Percentiles rank a stretch among this genome's conserved stretches.
Evolutionary conservation across 2,888 invertebrate genomes (phyloP).

Genomic region (Drosophila meridionalis): DNA sequence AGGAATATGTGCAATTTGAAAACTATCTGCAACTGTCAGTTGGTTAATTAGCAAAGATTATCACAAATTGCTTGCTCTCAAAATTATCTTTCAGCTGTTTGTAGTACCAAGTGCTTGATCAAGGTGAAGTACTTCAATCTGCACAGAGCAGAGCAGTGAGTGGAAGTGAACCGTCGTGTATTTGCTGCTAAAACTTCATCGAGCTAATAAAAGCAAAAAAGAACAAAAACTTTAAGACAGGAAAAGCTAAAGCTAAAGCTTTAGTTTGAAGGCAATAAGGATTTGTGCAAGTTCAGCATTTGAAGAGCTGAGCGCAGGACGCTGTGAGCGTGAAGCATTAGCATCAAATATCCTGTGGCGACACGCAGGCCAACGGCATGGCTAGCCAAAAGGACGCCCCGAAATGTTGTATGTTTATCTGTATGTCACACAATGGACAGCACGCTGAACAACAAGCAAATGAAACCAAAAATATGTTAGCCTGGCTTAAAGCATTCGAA

Average conservation of each 20-base stretch:
- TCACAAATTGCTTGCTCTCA: background rate
- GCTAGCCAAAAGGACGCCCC: constrained; percentile 46
- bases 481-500: constrained; percentile 10
- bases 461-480: constrained; percentile 5
- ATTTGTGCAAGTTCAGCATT: constrained; percentile 72
- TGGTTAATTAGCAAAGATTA: background rate
- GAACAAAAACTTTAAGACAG: constrained; percentile 11
- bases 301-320: constrained; percentile 27
- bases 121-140: constrained; percentile 9
- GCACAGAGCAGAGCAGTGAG: background rate
- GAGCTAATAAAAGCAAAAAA: constrained; percentile 25
- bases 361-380: constrained; percentile 39
- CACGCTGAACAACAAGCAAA: constrained; percentile 12
- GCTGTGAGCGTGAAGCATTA: constrained; percentile 28
- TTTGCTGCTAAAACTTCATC: constrained; percentile 22
- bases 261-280: constrained; percentile 61
- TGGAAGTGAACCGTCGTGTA: constrained; percentile 19
- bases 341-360: constrained; percentile 60
- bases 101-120: background rate
- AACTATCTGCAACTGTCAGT: background rate
- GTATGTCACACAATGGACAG: constrained; percentile 14
- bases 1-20: background rate
- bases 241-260: constrained; percentile 41
- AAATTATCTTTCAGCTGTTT: background rate
- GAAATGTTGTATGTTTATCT: background rate